These are phyloP conservation scores for Noctua janthina DNA, from an alignment of 2,888 invertebrate genomes.

Conservation along the genomic window DNA sequence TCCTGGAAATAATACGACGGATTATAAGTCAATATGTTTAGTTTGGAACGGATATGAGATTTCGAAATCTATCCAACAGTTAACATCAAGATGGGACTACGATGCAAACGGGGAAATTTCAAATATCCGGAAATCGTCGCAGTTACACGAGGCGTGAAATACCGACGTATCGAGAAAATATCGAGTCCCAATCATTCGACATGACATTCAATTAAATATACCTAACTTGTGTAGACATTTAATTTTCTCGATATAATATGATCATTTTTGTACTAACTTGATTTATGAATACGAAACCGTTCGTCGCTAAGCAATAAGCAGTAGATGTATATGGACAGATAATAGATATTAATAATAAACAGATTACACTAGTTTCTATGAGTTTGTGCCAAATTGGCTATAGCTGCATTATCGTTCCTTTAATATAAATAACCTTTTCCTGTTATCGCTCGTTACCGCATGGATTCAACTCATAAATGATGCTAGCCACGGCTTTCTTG, in stretches of 20 bases:
- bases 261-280: background rate
- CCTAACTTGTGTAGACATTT: constrained; percentile 13
- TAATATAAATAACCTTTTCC: constrained; percentile 43
- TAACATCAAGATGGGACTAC: constrained; percentile 15
- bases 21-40: background rate
- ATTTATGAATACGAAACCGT: background rate
- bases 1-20: background rate
- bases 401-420: constrained; percentile 26
- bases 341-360: constrained; percentile 6
- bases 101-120: constrained; percentile 33
- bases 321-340: background rate
- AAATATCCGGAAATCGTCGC: constrained; percentile 51
- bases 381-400: constrained; percentile 15
- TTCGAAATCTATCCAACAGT: constrained; percentile 19
- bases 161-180: constrained; percentile 42
- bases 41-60: constrained; percentile 19
- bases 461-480: constrained; percentile 15
- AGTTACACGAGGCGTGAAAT: constrained; percentile 51
- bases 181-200: constrained; percentile 36
- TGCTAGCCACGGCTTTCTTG: constrained; percentile 1
- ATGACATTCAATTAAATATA: constrained; percentile 45
- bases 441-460: constrained; percentile 10
- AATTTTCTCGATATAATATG: constrained; percentile 2
- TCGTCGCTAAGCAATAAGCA: background rate
- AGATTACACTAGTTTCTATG: background rate